Evolutionary conservation across 2,113 vertebrate species (phyloP).

Genomic region (Burhinus bistriatus): DNA sequence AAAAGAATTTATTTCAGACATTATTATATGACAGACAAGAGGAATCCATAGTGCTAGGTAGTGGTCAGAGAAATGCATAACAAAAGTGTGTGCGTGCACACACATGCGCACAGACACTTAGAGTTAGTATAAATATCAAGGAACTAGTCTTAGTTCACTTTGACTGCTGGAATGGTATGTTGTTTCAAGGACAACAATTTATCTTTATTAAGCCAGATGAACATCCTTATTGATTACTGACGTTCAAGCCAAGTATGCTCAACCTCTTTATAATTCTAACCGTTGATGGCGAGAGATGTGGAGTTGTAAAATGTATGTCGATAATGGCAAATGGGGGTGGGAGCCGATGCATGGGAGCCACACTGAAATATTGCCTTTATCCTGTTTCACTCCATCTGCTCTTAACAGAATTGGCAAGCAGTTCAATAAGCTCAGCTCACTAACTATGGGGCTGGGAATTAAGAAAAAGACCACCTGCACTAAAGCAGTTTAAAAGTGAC

Average conservation of each 20-base stretch:
- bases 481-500: slow-evolving; percentile 37
- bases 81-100: neutral
- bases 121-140: neutral
- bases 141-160: neutral
- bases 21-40: neutral
- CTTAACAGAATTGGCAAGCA: slow-evolving; percentile 45
- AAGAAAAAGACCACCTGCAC: slow-evolving; percentile 29
- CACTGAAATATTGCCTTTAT: slow-evolving; percentile 35
- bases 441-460: slow-evolving; percentile 1
- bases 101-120: neutral
- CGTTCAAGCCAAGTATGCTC: neutral
- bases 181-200: slow-evolving; percentile 40
- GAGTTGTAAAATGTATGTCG: neutral
- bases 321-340: neutral
- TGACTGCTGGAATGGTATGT: neutral
- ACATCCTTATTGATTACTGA: slow-evolving; percentile 6
- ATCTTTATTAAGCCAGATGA: slow-evolving; percentile 33
- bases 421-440: slow-evolving; percentile 24
- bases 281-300: neutral
- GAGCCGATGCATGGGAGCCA: neutral
- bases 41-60: neutral
- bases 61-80: neutral
- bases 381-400: slow-evolving; percentile 21
- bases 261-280: slow-evolving; percentile 2
- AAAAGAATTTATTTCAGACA: neutral